Evolutionary conservation across 53 echinoderm and acorn worm species (phyloP), one percentile per base, ranked within the genome.

Genomic region (Antedon mediterranea): DNA sequence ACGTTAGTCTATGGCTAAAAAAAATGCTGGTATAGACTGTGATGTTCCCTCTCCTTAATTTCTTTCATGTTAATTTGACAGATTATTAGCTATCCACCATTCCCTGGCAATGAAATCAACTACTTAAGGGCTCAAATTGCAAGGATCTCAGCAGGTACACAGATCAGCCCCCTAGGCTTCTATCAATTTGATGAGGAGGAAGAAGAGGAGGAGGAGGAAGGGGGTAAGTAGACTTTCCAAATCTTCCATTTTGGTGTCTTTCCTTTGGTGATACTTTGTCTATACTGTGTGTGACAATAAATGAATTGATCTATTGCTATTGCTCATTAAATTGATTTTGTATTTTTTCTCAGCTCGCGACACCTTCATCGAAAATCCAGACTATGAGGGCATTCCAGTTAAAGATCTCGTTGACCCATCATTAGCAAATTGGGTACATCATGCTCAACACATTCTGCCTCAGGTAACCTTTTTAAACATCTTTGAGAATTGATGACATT

Each of bases 161-260:
- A 95, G 80, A 95, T 95, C 82, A 91, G 89, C 78, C 91, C 95
- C 33, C 84, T 95, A 0, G 95, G 95, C 14, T 95, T 85, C 85
- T 95, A 85, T 77, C 91, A 91, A 81, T 95, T 95, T 95, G 95
- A 95, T 84, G 95, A 95, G 73, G 91, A 91, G 71, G 91, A 91
- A 72, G 91, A 94, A 34, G 91, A 94, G 43, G 94, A 94, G 32
- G 94, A 94, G 73, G 95, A 95, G 71, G 95, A 91, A 79, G 89
- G 89, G 77, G 87, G 94, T 95, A 80, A 84, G 94, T 83, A 30
- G 15, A 32, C 13, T 28, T 3, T 26, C 34, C 28, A 13, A 31
- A 11, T 72, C 3, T 28, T 28, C n/a, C n/a, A n/a, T n/a, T n/a
- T n/a, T n/a, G n/a, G n/a, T n/a, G n/a, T n/a, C n/a, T 44, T 13